Base-by-base conservation (phyloP, 2,888 invertebrate genomes). In the Troides oblongomaculatus region DNA sequence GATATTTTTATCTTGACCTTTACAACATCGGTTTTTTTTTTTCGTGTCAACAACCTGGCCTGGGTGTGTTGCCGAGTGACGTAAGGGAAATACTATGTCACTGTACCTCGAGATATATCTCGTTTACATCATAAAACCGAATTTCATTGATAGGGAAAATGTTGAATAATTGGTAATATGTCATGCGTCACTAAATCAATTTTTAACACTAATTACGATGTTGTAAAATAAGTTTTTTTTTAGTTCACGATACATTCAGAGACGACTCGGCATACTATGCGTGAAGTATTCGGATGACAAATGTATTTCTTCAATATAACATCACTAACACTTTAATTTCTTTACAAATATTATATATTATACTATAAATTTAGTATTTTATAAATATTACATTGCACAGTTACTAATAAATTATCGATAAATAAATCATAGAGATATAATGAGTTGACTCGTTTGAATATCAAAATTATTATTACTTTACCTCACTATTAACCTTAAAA, bases 1-100 rank as follows among this genome's bases (percentile, higher is more conserved):
- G 71, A 72, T 79, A 77, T 79, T 80, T 68, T 81, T 81, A 78
- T 79, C 78, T 81, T 84, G 84, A 87, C 86, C 85, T 88, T 87
- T 87, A 75, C 70, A 75, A 73, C 73, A 71, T 72, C 69, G 70
- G 70, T 72, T 74, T 76, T 46, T 30, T 30, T 30, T 76, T 81
- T 79, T 74, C 81, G 79, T 85, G 86, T 86, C 84, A 84, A 84
- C 81, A 80, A 80, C 83, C 85, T 76, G 77, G 76, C 72, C 72
- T 72, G 74, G 76, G 71, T 71, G 76, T 74, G 78, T 80, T 79
- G 80, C 79, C 79, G 73, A 71, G 72, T 77, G 76, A 78, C 76
- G 75, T 74, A 78, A 78, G 74, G 75, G 23, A 67, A 70, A 64
- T 70, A 70, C 67, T 70, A 70, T 70, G 67, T 70, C 67, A 67